Conservation (phyloP, 2,797 vertebrate species). For the Anas bahamensis region DNA sequence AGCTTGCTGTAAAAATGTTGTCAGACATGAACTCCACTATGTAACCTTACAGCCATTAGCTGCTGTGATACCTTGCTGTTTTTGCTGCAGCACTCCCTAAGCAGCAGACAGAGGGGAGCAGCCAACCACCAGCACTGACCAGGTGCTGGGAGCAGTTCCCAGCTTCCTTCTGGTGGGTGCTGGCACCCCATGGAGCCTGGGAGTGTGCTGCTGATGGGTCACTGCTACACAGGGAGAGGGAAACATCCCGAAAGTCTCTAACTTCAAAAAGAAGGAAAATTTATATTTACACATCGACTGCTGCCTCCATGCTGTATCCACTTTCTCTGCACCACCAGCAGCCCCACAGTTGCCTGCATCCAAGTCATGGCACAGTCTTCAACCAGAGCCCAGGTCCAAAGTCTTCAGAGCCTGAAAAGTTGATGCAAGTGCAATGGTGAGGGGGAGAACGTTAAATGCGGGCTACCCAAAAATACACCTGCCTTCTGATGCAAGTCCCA, state of each 20-base stretch:
- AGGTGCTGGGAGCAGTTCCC: neutral
- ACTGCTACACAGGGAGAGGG: fast-evolving
- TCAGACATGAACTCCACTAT: no score
- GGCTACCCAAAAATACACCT: slow-evolving; percentile 33
- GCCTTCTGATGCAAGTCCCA: slow-evolving; percentile 29
- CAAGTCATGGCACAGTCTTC: neutral
- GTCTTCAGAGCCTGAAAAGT: neutral
- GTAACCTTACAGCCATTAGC: neutral
- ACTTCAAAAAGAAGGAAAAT: neutral
- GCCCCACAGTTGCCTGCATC: neutral
- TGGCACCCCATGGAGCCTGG: neutral
- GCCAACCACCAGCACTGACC: neutral
- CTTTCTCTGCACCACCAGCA: neutral
- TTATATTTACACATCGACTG: fast-evolving
- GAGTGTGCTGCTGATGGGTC: neutral
- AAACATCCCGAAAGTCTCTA: neutral
- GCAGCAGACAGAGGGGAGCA: neutral
- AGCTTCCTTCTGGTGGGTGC: neutral
- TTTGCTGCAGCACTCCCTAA: neutral
- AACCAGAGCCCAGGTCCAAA: neutral
- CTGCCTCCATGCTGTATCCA: neutral
- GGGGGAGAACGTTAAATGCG: slow-evolving; percentile 18
- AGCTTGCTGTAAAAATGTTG: neutral
- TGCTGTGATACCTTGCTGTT: neutral
- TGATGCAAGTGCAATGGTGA: neutral